A percentile compares a stretch with the other conserved stretches of the same genome.
Conservation (phyloP, 2,888 invertebrate genomes). For the Minunthozetes semirufus region DNA sequence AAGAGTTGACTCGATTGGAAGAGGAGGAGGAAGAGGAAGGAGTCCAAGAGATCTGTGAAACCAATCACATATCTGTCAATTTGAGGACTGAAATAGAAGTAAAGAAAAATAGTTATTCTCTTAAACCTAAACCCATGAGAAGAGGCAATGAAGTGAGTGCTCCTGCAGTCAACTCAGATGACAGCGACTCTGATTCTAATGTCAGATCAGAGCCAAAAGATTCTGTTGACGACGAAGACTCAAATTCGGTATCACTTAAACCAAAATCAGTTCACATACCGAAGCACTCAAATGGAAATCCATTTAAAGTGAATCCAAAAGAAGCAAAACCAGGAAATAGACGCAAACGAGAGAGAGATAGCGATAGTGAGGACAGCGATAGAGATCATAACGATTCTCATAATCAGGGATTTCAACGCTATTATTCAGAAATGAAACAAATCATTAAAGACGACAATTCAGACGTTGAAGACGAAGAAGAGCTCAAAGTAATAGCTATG, state of each 20-base stretch:
- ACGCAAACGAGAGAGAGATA: neutral
- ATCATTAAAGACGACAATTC: conserved; percentile 13
- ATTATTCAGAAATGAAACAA: conserved; percentile 32
- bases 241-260: neutral
- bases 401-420: conserved; percentile 36
- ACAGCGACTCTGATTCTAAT: neutral
- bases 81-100: neutral
- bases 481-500: conserved; percentile 36
- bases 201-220: no score
- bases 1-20: conserved; percentile 37
- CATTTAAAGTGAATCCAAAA: conserved; percentile 7
- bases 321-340: neutral
- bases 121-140: conserved; percentile 37
- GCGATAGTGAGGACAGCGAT: conserved; percentile 5
- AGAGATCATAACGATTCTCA: neutral
- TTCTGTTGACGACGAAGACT: neutral
- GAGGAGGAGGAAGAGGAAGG: no score
- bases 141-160: conserved; percentile 3
- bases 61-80: neutral
- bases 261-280: neutral
- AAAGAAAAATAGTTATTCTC: conserved; percentile 21
- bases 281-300: neutral
- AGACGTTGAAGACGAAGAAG: conserved; percentile 37
- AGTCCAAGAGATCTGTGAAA: conserved; percentile 21
- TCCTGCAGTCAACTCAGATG: conserved; percentile 1